A percentile compares a stretch with the other conserved stretches of the same genome.
phyloP scores from a whole-genome alignment of 2,797 vertebrate genomes.

The Trematomus bernacchii region DNA sequence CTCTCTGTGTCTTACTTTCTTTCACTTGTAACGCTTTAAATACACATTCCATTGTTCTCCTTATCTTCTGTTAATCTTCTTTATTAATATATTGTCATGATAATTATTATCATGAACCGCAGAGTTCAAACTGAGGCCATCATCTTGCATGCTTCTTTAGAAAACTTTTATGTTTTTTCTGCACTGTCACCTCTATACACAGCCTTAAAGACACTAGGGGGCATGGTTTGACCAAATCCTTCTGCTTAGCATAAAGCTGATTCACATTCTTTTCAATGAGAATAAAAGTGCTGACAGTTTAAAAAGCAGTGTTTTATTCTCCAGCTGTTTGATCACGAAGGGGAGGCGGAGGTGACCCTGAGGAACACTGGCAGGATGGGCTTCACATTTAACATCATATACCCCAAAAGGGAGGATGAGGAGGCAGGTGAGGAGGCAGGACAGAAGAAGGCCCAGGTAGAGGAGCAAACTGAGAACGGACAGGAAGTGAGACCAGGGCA shows the following conservation, averaged over 20 bases:
- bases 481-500: slow-evolving; percentile 75
- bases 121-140: not conserved
- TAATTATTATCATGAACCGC: not conserved
- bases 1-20: not conserved
- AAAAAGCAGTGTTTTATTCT: slow-evolving; percentile 9
- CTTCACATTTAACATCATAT: slow-evolving; percentile 84
- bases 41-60: not conserved
- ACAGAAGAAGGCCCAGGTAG: not conserved
- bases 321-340: slow-evolving; percentile 86
- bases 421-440: slow-evolving; percentile 28
- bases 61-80: not conserved
- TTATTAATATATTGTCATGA: not conserved
- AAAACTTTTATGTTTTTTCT: too few relatives aligned
- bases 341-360: slow-evolving; percentile 82
- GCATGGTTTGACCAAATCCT: slow-evolving; percentile 16
- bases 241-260: slow-evolving; percentile 6
- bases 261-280: not conserved
- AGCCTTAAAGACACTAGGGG: slow-evolving; percentile 6
- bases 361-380: slow-evolving; percentile 87
- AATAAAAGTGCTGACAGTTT: not conserved
- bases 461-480: slow-evolving; percentile 4
- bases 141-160: not conserved
- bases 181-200: not conserved
- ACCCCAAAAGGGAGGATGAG: slow-evolving; percentile 30
- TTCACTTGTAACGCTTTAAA: not conserved